phyloP scores from a whole-genome alignment of 30 jellyfish, hydroid and myxozoan genomes.

The Pseudorhiza aurosa region DNA sequence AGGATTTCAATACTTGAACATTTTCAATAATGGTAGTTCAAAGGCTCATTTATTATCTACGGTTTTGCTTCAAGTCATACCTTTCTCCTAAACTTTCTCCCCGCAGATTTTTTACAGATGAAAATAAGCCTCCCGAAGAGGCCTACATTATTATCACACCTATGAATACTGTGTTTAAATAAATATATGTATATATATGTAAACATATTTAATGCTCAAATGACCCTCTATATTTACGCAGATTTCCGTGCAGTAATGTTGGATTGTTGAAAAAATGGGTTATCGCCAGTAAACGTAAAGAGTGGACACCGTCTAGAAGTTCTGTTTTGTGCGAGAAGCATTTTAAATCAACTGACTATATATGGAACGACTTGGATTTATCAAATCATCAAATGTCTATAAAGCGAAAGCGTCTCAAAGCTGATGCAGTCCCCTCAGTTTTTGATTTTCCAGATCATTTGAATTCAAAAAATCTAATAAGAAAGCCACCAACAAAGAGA shows the following conservation, averaged over 20 bases:
- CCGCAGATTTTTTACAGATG: too few relatives aligned
- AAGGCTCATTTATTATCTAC: too few relatives aligned
- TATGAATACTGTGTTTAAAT: not conserved
- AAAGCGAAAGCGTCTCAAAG: constrained; percentile 12
- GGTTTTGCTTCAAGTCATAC: too few relatives aligned
- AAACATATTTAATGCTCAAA: not conserved
- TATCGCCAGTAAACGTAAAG: not conserved
- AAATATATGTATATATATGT: not conserved
- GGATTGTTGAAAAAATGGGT: constrained; percentile 8
- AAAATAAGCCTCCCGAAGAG: too few relatives aligned
- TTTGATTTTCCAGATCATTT: constrained; percentile 26
- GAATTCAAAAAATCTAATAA: not conserved
- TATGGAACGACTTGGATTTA: constrained; percentile 8
- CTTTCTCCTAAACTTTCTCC: too few relatives aligned
- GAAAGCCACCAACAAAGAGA: too few relatives aligned
- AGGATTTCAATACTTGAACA: too few relatives aligned
- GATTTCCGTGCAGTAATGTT: constrained; percentile 3
- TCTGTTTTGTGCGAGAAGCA: constrained; percentile 12
- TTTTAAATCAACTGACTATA: not conserved
- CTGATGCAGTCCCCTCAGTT: constrained; percentile 39
- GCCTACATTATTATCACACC: too few relatives aligned
- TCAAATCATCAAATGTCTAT: constrained; percentile 7
- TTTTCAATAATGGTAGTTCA: too few relatives aligned
- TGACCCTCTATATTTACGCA: not conserved
- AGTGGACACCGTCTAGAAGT: not conserved